Evolutionary conservation across 1,140 invertebrate species (phyloP).

Genomic region (Drosophila ananassae): DNA sequence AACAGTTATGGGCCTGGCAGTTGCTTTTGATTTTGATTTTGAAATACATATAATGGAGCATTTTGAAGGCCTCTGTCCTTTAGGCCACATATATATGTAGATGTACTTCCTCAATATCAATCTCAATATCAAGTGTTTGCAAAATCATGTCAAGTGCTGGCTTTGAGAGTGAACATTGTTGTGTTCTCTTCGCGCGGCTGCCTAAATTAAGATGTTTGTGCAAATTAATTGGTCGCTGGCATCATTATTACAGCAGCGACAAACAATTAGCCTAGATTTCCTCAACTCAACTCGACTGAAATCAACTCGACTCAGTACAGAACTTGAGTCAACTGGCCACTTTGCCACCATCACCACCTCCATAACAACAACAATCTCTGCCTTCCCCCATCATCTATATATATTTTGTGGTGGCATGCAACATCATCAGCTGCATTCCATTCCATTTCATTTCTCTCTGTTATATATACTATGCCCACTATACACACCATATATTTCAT

Average conservation of each 20-base stretch:
- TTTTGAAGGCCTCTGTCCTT: too few species aligned
- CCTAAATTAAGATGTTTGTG: constrained; percentile 82
- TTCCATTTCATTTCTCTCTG: background rate
- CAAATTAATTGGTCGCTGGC: constrained; percentile 82
- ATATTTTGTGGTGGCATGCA: background rate
- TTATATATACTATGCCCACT: background rate
- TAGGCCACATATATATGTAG: background rate
- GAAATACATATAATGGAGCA: too few species aligned
- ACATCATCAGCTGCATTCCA: constrained; percentile 1
- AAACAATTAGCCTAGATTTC: constrained; percentile 83
- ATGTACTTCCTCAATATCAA: background rate
- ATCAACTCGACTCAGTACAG: constrained; percentile 4
- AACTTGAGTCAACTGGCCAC: constrained; percentile 6
- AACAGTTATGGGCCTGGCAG: constrained; percentile 16
- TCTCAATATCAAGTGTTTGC: background rate
- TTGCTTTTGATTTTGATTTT: too few species aligned
- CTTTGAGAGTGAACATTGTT: background rate
- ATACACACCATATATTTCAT: constrained; percentile 4
- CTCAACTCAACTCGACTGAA: constrained; percentile 8
- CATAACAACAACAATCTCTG: constrained; percentile 50
- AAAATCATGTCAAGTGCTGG: background rate
- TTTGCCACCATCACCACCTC: constrained; percentile 14
- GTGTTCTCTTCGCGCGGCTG: constrained; percentile 33
- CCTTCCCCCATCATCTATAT: constrained; percentile 11
- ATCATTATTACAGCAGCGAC: constrained; percentile 81